These are phyloP conservation scores for Hyppa rectilinea DNA, from an alignment of 2,888 invertebrate species.

Conservation along the genomic window DNA sequence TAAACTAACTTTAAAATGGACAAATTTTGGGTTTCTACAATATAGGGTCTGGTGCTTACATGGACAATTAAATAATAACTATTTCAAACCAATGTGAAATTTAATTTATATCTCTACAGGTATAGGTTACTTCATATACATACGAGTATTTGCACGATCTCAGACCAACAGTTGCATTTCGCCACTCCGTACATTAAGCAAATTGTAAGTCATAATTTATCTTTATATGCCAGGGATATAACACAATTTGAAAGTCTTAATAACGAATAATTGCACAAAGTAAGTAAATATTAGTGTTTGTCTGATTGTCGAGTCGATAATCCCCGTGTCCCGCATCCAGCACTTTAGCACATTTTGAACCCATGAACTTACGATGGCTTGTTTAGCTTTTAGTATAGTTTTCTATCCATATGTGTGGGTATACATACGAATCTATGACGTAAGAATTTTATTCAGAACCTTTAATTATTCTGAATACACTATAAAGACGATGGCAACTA, in stretches of 20 bases:
- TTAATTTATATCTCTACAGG: conserved; percentile 1
- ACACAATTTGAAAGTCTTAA: conserved; percentile 31
- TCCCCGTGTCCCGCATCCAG: conserved; percentile 46
- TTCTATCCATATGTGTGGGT: background rate
- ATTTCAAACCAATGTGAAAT: background rate
- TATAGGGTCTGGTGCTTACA: background rate
- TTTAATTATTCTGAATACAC: background rate
- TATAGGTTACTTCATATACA: conserved; percentile 23
- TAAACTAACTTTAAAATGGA: conserved; percentile 6
- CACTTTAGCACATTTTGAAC: conserved; percentile 40
- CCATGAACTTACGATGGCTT: conserved; percentile 41
- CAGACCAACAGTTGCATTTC: conserved; percentile 39
- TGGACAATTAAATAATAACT: background rate
- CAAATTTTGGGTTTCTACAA: background rate
- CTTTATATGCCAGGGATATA: conserved; percentile 48
- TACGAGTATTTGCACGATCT: background rate
- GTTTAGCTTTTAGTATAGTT: conserved; percentile 6
- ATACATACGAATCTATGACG: conserved; percentile 8
- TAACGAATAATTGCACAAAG: conserved; percentile 17
- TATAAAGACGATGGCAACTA: background rate
- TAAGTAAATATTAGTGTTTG: conserved; percentile 32
- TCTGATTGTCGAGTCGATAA: conserved; percentile 11
- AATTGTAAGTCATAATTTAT: conserved; percentile 38
- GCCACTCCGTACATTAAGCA: conserved; percentile 33
- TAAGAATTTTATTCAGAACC: background rate